Percentiles rank a stretch among this genome's conserved stretches.
phyloP scores from a whole-genome alignment of 1,140 invertebrate genomes.

The Aricia agestis region DNA sequence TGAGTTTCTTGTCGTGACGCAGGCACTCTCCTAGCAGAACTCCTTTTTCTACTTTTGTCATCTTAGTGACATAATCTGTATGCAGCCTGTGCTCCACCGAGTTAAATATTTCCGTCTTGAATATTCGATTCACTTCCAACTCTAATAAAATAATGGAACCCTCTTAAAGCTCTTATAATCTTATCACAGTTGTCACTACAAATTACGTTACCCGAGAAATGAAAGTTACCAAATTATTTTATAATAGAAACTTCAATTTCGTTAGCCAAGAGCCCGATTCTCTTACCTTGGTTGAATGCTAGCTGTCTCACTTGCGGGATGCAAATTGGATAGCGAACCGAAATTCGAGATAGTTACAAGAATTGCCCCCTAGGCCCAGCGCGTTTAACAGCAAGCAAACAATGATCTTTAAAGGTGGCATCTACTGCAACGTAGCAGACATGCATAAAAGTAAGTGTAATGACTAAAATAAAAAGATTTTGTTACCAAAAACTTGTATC shows the following conservation, averaged over 20 bases:
- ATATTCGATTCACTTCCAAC: slow-evolving; percentile 77
- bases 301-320: too few relatives aligned
- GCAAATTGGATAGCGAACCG: too few relatives aligned
- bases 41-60: slow-evolving; percentile 47
- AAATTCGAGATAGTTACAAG: neutral
- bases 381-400: too few relatives aligned
- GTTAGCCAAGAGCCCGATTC: neutral
- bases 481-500: too few relatives aligned
- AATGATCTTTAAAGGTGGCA: too few relatives aligned
- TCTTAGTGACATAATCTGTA: slow-evolving; percentile 46
- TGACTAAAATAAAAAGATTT: neutral
- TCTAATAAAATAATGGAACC: slow-evolving; percentile 53
- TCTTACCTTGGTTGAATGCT: neutral
- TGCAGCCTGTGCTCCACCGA: slow-evolving; percentile 61
- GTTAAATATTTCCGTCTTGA: slow-evolving; percentile 79
- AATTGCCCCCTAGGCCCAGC: neutral
- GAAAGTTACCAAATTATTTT: neutral
- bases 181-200: neutral
- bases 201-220: neutral
- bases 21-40: slow-evolving; percentile 54
- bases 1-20: slow-evolving; percentile 56
- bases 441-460: too few relatives aligned
- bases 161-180: neutral
- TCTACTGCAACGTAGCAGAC: too few relatives aligned
- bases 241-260: neutral